Evolutionary conservation across 2,888 invertebrate genomes (phyloP), one percentile per base, ranked within the genome.

Genomic region (Drosophila mercatorum): DNA sequence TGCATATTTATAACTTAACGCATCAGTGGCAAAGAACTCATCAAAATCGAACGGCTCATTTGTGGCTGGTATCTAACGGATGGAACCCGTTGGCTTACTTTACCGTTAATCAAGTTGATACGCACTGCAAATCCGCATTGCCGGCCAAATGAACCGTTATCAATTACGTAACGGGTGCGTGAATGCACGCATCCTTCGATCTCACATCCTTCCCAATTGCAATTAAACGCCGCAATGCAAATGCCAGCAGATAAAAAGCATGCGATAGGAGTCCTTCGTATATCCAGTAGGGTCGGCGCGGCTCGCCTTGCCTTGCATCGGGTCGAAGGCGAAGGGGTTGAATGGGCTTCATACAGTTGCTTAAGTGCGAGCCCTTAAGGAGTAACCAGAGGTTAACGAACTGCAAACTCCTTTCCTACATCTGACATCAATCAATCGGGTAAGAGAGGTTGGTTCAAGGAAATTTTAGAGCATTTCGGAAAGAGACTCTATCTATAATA

Each of bases 91-190:
- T 56, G 77, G 78, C 74, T 88, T 72, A 68, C 63, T 72, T 75
- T 64, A 72, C 84, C 74, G 80, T 80, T 88, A 83, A 82, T 86
- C 89, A 88, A 89, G 64, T 82, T 61, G 75, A 84, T 88, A 75
- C 68, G 62, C 63, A 53, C 56, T 44, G 17, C 57, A 78, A 72
- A 72, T 80, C 81, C 80, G 72, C 71, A 64, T 44, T 53, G 55
- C 51, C 60, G 69, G 63, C 67, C 75, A 81, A 87, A 83, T 80
- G 81, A 87, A 82, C 90, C 89, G 83, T 87, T 89, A 90, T 90
- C 90, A 87, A 89, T 90, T 86, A 83, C 66, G 68, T 67, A 84
- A 78, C 83, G 83, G 81, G 63, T 74, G 77, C 88, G 80, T 83
- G 76, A 78, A 83, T 22, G 51, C 51, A 88, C 80, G 69, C 70